Evolutionary conservation across 2,113 vertebrate genomes (phyloP).

Genomic region (Nycticorax nycticorax): DNA sequence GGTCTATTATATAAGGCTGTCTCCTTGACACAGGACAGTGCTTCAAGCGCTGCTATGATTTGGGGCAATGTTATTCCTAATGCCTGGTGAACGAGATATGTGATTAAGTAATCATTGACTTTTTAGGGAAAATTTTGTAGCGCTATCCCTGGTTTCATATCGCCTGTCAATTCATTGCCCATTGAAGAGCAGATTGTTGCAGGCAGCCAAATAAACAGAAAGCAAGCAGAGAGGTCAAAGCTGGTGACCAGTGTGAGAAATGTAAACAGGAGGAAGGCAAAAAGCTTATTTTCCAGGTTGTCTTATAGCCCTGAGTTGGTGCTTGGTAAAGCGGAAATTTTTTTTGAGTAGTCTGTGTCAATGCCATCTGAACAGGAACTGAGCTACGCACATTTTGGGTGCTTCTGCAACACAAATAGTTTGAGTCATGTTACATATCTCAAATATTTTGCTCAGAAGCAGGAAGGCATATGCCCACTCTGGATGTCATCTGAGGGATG

Average conservation of each 20-base stretch:
- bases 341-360: background rate
- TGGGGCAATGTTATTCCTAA: background rate
- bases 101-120: constrained; percentile 34
- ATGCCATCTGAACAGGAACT: background rate
- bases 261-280: background rate
- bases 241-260: background rate
- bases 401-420: background rate
- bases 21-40: constrained; percentile 16
- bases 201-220: background rate
- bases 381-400: background rate
- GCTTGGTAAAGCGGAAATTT: background rate
- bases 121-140: background rate
- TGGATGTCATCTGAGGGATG: constrained; percentile 22
- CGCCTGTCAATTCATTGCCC: background rate
- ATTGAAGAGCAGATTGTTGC: background rate
- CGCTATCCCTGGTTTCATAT: background rate
- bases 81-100: background rate
- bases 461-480: background rate
- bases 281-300: background rate
- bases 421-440: background rate
- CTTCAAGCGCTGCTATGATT: background rate
- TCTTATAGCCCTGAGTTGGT: background rate
- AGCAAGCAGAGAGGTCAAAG: background rate
- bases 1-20: constrained; percentile 28
- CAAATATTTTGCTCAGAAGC: constrained; percentile 45